phyloP scores from a whole-genome alignment of 2,797 vertebrate species.

The Octomys mimax region DNA sequence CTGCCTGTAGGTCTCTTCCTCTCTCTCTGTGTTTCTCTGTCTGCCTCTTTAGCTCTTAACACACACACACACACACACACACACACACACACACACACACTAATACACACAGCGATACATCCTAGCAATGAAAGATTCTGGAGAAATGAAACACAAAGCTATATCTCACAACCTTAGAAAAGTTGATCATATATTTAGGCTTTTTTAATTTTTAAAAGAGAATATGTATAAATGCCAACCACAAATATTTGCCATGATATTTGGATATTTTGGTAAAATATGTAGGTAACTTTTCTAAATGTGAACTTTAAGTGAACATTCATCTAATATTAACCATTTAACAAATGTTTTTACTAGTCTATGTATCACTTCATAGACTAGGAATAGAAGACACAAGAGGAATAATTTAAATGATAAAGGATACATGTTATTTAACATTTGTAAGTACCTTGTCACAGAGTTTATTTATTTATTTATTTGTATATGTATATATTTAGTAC shows the following conservation, averaged over 20 bases:
- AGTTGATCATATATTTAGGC: not conserved
- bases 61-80: too few relatives aligned
- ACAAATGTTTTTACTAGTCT: not conserved
- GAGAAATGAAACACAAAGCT: not conserved
- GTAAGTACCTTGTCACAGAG: not conserved
- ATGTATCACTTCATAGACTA: not conserved
- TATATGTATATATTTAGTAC: too few relatives aligned
- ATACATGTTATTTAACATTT: not conserved
- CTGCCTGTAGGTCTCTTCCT: rapidly evolving
- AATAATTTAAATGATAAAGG: not conserved
- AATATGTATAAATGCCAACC: not conserved
- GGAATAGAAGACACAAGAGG: not conserved
- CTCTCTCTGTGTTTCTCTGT: rapidly evolving
- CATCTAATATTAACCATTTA: not conserved
- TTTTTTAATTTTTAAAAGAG: not conserved
- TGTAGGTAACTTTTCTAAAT: not conserved
- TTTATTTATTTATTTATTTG: not conserved
- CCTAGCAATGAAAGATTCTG: not conserved
- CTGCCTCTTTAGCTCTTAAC: too few relatives aligned
- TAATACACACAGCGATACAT: not conserved
- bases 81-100: not conserved
- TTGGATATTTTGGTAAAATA: not conserved
- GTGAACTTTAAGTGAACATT: not conserved
- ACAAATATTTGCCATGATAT: not conserved
- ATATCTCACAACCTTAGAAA: not conserved